phyloP scores from a whole-genome alignment of 2,113 vertebrate genomes.

The Chloropsis hardwickii region DNA sequence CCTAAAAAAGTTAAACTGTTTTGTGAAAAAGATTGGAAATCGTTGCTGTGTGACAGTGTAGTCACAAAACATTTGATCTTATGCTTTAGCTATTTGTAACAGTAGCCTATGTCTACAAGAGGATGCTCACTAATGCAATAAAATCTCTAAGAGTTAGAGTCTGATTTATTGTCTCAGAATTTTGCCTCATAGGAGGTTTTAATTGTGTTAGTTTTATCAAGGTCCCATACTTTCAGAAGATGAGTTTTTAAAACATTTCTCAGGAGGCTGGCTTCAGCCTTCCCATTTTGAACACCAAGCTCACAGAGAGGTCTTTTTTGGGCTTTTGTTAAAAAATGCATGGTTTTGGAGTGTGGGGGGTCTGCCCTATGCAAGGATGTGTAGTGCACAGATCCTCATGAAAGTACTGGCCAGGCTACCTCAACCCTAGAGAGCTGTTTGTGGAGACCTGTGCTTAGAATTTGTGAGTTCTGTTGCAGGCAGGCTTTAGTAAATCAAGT shows the following conservation, averaged over 20 bases:
- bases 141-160: background rate
- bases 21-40: background rate
- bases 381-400: background rate
- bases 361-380: background rate
- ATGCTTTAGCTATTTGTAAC: background rate
- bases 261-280: background rate
- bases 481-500: background rate
- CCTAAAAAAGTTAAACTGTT: background rate
- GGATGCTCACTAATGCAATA: background rate
- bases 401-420: background rate
- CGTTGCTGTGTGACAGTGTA: background rate
- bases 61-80: background rate
- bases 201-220: background rate
- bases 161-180: background rate
- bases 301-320: background rate
- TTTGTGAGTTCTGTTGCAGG: background rate
- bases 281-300: background rate
- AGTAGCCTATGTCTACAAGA: background rate
- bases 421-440: background rate
- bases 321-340: background rate
- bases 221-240: background rate
- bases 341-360: background rate
- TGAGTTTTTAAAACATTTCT: background rate
- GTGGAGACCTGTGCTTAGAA: background rate
- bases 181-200: background rate